Conservation (phyloP, 2,113 vertebrate genomes). For the Serilophus lunatus region DNA sequence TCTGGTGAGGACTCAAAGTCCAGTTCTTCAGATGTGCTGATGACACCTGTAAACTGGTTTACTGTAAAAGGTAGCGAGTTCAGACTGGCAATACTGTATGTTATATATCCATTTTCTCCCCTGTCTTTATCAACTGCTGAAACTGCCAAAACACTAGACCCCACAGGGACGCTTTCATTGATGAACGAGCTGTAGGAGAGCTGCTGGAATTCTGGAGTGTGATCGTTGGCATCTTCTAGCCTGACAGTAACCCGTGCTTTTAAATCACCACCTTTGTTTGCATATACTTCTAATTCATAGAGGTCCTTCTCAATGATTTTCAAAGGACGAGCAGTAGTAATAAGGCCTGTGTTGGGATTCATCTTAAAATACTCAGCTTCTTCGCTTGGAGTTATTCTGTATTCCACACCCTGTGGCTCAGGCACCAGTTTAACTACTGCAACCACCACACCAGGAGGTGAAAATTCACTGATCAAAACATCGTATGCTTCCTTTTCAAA, state of each 20-base stretch:
- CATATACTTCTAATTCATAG: slow-evolving; percentile 83
- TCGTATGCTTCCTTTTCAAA: slow-evolving; percentile 88
- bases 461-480: slow-evolving; percentile 87
- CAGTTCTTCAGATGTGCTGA: slow-evolving; percentile 87
- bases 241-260: slow-evolving; percentile 80
- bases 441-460: slow-evolving; percentile 88
- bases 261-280: slow-evolving; percentile 76
- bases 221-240: slow-evolving; percentile 90
- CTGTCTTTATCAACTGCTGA: slow-evolving; percentile 87
- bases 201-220: slow-evolving; percentile 88
- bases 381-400: slow-evolving; percentile 79
- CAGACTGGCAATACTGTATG: slow-evolving; percentile 91
- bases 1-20: slow-evolving; percentile 94
- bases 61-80: slow-evolving; percentile 87
- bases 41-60: slow-evolving; percentile 93
- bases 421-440: slow-evolving; percentile 81
- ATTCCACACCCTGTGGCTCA: slow-evolving; percentile 83
- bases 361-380: slow-evolving; percentile 86
- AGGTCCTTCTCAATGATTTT: slow-evolving; percentile 80
- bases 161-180: slow-evolving; percentile 89
- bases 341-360: slow-evolving; percentile 87
- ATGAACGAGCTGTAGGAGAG: slow-evolving; percentile 83
- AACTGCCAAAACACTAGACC: slow-evolving; percentile 80
- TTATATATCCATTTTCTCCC: slow-evolving; percentile 97
- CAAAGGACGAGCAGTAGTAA: slow-evolving; percentile 84